Evolutionary conservation across 2,797 vertebrate species (phyloP), one percentile per base, ranked within the genome.

Genomic region (Harpagifer antarcticus): DNA sequence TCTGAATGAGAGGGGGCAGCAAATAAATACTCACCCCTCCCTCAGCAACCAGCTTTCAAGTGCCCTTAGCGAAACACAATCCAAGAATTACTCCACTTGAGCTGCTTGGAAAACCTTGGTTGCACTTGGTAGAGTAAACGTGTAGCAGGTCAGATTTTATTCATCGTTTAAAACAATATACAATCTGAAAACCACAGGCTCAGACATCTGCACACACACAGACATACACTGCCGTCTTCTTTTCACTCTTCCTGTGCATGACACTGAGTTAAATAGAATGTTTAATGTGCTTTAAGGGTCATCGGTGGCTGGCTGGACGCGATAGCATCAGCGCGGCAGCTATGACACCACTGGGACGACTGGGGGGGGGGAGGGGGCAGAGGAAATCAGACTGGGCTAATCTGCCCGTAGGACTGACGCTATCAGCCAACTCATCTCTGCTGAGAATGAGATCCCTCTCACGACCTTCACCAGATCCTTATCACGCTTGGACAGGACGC

Each of bases 381-480:
- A 86, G 79, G 84, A 84, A 37, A 82, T 73, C 86, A 75, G 86
- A 89, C 82, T 86, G 79, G 73, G 50, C 85, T 93, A 90, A 92
- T 93, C 90, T 88, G 82, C 72, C 86, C 43, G 62, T 78, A 81
- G 85, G 83, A 85, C 86, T 78, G 88, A 88, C 88, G 44, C 81
- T 93, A 94, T 94, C 93, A 9, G 82, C 69, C 1, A 59, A 17
- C 83, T 91, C 90, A 94, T 95, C 93, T 90, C 81, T 80, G 87
- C 87, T 74, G 80, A 87, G 90, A 93, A 93, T 86, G 90, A 92
- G 91, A 94, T 93, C 90, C 91, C 86, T 88, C 88, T 85, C 79
- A 82, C 76, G 93, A 94, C 93, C 94, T 95, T 93, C 91, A 92
- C 60, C 76, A 85, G 92, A 94, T 93, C 77, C 50, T 78, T 92